Evolutionary conservation across 2,113 vertebrate genomes (phyloP).

Genomic region (Ptyas mucosa): DNA sequence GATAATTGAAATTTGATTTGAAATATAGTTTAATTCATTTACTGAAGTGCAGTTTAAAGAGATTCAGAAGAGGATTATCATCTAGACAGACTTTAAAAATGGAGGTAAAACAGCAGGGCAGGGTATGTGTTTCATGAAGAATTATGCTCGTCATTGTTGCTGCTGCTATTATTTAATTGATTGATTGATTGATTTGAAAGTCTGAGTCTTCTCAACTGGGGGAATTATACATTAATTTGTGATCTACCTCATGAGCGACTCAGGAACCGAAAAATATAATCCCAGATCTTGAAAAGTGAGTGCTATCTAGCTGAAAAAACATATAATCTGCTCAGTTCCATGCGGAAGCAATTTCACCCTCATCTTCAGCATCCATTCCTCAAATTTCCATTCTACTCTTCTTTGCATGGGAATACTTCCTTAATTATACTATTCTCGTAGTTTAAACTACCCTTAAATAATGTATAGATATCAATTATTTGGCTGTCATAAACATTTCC

Average conservation of each 20-base stretch:
- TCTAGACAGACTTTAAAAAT: not conserved
- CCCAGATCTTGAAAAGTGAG: not conserved
- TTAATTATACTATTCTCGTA: not conserved
- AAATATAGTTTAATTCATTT: not conserved
- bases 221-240: not conserved
- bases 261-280: not conserved
- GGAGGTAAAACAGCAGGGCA: not conserved
- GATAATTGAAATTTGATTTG: not conserved
- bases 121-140: not conserved
- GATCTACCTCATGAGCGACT: not conserved
- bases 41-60: not conserved
- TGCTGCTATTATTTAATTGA: not conserved
- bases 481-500: constrained; percentile 35
- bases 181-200: not conserved
- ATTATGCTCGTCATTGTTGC: not conserved
- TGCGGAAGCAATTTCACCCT: not conserved
- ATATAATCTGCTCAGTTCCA: not conserved
- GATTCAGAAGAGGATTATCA: not conserved
- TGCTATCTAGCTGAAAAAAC: not conserved
- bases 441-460: not conserved
- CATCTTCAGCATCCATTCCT: not conserved
- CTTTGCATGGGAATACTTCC: not conserved
- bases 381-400: not conserved
- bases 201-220: not conserved
- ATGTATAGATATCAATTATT: constrained; percentile 26